Conservation (phyloP, 30 jellyfish, hydroid and myxozoan species). For the Morbakka virulenta region DNA sequence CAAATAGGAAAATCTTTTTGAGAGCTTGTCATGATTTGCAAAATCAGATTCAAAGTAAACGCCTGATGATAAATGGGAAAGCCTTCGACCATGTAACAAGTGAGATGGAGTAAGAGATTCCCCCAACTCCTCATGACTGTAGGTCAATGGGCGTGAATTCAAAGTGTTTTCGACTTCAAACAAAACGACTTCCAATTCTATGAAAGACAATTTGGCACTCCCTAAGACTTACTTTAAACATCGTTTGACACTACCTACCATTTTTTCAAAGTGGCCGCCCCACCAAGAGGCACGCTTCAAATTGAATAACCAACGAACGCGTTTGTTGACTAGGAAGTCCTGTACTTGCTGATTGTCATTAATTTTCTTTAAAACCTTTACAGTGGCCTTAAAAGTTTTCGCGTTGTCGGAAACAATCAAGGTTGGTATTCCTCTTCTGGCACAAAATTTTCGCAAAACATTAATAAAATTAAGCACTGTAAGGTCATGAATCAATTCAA, state of each 20-base stretch:
- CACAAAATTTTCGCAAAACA: neutral
- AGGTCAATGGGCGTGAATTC: neutral
- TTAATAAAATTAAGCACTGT: neutral
- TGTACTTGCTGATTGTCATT: neutral
- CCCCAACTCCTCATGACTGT: neutral
- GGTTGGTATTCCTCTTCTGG: neutral
- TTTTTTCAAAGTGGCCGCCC: neutral
- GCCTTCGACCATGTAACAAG: neutral
- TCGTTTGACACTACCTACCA: neutral
- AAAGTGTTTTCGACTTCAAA: neutral
- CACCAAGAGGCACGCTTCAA: neutral
- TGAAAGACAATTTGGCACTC: neutral
- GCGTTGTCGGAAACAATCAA: neutral
- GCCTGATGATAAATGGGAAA: neutral
- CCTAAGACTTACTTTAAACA: neutral
- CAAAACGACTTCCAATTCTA: neutral
- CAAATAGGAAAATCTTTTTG: neutral
- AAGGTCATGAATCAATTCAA: neutral
- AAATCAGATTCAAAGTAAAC: neutral
- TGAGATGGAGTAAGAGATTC: neutral
- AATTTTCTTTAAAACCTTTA: neutral
- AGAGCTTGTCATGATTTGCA: neutral
- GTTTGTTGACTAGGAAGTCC: neutral
- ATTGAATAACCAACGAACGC: neutral
- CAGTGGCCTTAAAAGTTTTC: neutral